phyloP scores from a whole-genome alignment of 2,888 invertebrate genomes.

The Mechanitis mazaeus region DNA sequence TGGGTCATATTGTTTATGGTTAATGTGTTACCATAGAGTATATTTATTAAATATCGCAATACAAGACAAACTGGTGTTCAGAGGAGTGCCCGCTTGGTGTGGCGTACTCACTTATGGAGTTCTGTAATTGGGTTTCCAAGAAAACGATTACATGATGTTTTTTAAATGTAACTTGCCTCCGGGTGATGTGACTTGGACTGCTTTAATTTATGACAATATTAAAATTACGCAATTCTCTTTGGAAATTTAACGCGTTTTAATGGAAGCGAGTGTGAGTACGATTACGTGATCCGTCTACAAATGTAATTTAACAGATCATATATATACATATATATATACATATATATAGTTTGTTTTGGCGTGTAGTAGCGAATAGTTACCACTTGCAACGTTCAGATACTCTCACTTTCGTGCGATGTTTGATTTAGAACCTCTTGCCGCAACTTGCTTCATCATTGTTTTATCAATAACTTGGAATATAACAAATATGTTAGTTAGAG shows the following conservation, averaged over 20 bases:
- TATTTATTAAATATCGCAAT: slow-evolving; percentile 11
- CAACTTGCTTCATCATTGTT: too few species aligned
- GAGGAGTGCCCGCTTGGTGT: slow-evolving; percentile 11
- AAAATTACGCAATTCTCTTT: slow-evolving; percentile 19
- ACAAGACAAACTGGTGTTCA: slow-evolving; percentile 15
- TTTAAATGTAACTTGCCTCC: slow-evolving; percentile 17
- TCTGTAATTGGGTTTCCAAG: slow-evolving; percentile 23
- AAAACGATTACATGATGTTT: slow-evolving; percentile 27
- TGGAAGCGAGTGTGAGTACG: slow-evolving; percentile 12
- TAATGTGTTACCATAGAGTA: slow-evolving; percentile 17
- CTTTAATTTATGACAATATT: slow-evolving; percentile 23
- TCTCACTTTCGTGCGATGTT: background rate
- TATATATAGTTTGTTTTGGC: slow-evolving; percentile 18
- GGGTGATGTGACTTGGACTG: slow-evolving; percentile 10
- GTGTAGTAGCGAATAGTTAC: background rate
- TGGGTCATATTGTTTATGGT: slow-evolving; percentile 4
- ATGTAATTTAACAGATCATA: slow-evolving; percentile 13
- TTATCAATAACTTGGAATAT: too few species aligned
- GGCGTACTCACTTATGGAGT: slow-evolving; percentile 22
- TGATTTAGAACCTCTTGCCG: background rate
- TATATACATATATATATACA: slow-evolving; percentile 4
- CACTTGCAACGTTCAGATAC: background rate
- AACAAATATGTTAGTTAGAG: too few species aligned
- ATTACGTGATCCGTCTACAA: slow-evolving; percentile 14
- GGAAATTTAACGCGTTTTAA: slow-evolving; percentile 13